Evolutionary conservation across 2,888 invertebrate species (phyloP).

Genomic region (Chydorus sphaericus): DNA sequence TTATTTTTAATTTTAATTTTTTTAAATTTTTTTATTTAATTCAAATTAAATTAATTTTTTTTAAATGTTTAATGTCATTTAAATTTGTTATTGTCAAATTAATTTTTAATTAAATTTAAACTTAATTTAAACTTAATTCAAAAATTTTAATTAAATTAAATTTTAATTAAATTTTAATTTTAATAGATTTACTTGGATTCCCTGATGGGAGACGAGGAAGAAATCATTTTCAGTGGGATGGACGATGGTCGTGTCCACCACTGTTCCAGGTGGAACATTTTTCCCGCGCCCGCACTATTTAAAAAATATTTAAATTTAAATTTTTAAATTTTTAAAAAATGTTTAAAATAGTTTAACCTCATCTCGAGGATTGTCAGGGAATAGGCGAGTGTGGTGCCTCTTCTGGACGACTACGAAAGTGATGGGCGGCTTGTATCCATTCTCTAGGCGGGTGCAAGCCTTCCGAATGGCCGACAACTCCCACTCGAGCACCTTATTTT

Average conservation of each 20-base stretch:
- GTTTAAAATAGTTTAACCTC: no score
- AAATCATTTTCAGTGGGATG: constrained; percentile 79
- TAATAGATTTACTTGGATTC: constrained; percentile 31
- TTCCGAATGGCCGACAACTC: constrained; percentile 52
- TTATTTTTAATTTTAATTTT: no score
- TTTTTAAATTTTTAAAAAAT: no score
- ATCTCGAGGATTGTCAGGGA: constrained; percentile 34
- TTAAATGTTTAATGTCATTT: no score
- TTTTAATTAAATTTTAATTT: no score
- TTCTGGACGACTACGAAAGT: constrained; percentile 92
- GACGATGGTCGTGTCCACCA: constrained; percentile 69
- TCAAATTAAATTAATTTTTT: no score
- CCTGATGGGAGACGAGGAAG: constrained; percentile 55
- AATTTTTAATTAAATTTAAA: no score
- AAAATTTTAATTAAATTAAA: no score
- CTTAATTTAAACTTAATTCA: no score
- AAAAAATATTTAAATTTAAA: neutral
- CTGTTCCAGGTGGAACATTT: constrained; percentile 74
- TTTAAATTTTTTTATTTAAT: no score
- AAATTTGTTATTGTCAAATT: no score
- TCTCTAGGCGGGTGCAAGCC: constrained; percentile 46
- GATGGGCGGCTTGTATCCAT: constrained; percentile 53
- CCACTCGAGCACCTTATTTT: constrained; percentile 46
- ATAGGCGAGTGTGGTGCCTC: constrained; percentile 73
- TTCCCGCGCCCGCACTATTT: constrained; percentile 38